Percentiles rank a stretch among this genome's conserved stretches.
phyloP scores from a whole-genome alignment of 2,113 vertebrate genomes.

The Pituophis catenifer region DNA sequence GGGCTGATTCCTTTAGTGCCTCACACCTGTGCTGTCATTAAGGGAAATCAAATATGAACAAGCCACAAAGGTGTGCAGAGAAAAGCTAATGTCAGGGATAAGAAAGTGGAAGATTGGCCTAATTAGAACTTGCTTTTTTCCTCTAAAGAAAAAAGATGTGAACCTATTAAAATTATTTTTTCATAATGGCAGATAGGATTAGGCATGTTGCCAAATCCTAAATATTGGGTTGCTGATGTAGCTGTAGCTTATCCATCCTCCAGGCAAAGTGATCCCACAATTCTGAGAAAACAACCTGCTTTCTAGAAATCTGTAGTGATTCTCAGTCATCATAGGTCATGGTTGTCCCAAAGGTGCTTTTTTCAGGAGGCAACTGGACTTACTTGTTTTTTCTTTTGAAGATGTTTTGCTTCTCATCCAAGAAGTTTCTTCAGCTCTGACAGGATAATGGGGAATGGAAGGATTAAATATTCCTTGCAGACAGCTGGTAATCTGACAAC shows the following conservation, averaged over 20 bases:
- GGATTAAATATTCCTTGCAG: too few species aligned
- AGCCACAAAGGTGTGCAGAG: not conserved
- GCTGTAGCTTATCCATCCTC: not conserved
- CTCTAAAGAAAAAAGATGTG: not conserved
- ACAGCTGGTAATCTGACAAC: too few species aligned
- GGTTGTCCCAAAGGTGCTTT: too few species aligned
- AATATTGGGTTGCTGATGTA: not conserved
- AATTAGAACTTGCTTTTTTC: not conserved
- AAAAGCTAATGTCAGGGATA: not conserved
- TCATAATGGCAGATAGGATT: too few species aligned
- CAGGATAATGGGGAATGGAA: too few species aligned
- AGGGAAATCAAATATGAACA: not conserved
- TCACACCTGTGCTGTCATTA: constrained; percentile 1
- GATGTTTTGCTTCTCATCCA: too few species aligned
- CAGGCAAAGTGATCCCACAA: not conserved
- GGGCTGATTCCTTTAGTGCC: not conserved
- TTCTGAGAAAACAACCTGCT: not conserved
- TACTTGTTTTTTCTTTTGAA: too few species aligned
- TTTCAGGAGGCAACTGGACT: too few species aligned
- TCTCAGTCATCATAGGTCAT: too few species aligned
- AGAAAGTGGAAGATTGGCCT: constrained; percentile 10
- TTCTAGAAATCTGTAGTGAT: not conserved
- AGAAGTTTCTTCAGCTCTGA: too few species aligned
- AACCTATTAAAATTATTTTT: not conserved
- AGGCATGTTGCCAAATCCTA: not conserved